A percentile compares a stretch with the other conserved stretches of the same genome.
These are phyloP conservation scores for Gnathonemus longibarbis DNA, from an alignment of 2,113 vertebrate genomes.

Conservation along the genomic window DNA sequence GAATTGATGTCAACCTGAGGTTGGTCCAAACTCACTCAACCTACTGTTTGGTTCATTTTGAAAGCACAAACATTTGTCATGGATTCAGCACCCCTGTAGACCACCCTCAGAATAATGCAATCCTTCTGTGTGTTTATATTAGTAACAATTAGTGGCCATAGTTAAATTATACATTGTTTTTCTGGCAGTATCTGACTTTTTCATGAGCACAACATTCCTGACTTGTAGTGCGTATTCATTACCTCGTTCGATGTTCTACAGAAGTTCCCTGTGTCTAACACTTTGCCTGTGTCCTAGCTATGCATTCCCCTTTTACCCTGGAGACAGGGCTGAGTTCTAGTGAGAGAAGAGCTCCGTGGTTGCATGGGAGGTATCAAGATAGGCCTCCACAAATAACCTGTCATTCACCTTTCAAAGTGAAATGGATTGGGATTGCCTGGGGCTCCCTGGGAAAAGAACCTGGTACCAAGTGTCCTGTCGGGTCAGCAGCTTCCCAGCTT, in stretches of 20 bases:
- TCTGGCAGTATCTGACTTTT: neutral
- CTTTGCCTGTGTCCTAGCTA: neutral
- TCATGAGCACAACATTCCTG: slow-evolving; percentile 26
- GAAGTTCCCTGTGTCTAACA: neutral
- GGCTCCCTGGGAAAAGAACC: neutral
- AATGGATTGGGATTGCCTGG: neutral
- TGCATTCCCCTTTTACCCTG: neutral
- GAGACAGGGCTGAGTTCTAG: neutral
- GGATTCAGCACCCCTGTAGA: neutral
- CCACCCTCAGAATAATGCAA: neutral
- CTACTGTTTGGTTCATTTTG: neutral
- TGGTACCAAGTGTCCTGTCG: neutral
- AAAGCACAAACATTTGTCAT: neutral
- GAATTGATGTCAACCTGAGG: neutral
- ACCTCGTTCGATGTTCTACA: neutral
- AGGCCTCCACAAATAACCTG: neutral
- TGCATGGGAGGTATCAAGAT: neutral
- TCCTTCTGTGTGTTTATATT: neutral
- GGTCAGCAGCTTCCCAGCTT: neutral
- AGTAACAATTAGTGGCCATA: neutral
- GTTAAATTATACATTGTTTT: neutral
- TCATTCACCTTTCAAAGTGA: neutral
- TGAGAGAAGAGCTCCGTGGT: neutral
- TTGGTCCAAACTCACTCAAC: neutral
- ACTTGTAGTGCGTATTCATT: slow-evolving; percentile 15